phyloP scores from a whole-genome alignment of 1,140 invertebrate genomes.

The Tetraneura akinire region DNA sequence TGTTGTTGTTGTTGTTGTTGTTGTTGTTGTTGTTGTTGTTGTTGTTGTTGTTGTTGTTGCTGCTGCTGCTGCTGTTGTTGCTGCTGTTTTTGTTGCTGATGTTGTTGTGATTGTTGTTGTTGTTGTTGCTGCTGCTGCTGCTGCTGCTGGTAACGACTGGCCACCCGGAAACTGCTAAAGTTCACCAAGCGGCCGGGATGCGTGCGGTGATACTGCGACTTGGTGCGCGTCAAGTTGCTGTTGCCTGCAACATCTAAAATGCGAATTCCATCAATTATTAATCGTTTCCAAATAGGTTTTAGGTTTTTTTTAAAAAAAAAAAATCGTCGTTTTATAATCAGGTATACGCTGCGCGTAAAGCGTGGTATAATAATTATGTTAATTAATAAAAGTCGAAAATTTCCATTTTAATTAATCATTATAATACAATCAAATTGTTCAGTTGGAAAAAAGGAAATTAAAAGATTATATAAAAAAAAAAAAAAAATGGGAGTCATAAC shows the following conservation, averaged over 20 bases:
- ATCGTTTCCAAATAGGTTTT: too few species aligned
- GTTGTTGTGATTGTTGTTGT: constrained; percentile 49
- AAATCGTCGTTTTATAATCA: too few species aligned
- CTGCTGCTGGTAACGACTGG: constrained; percentile 49
- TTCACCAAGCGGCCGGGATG: constrained; percentile 54
- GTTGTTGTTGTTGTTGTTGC: constrained; percentile 46
- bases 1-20: not conserved
- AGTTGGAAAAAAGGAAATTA: too few species aligned
- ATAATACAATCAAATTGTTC: too few species aligned
- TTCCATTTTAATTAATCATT: too few species aligned
- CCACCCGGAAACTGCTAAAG: constrained; percentile 56
- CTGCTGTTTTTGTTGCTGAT: constrained; percentile 29
- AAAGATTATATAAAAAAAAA: too few species aligned
- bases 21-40: not conserved
- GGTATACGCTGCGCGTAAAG: too few species aligned
- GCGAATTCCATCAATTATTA: not conserved
- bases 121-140: constrained; percentile 17
- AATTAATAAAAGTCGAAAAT: too few species aligned
- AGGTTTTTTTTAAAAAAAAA: too few species aligned
- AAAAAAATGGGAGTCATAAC: too few species aligned
- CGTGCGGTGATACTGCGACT: constrained; percentile 51
- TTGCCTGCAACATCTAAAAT: constrained; percentile 40
- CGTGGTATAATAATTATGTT: too few species aligned
- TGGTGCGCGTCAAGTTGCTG: constrained; percentile 48
- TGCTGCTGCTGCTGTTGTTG: constrained; percentile 42